phyloP scores from a whole-genome alignment of 2,797 vertebrate species.

The Melanogrammus aeglefinus region DNA sequence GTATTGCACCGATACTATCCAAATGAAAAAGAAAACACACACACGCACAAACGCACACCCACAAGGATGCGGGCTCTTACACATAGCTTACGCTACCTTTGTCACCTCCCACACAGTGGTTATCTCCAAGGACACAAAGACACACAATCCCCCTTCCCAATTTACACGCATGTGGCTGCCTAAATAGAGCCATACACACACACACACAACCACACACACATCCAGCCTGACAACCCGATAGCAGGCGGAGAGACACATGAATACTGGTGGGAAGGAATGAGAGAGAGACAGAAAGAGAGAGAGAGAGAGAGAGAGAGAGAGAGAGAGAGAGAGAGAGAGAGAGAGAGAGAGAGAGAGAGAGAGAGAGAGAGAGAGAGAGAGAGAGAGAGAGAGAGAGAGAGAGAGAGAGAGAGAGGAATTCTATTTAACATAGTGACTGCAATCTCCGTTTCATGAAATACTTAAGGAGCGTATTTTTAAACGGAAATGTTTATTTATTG shows the following conservation, averaged over 20 bases:
- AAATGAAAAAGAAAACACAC: constrained; percentile 20
- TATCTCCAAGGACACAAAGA: constrained; percentile 78
- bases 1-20: constrained; percentile 53
- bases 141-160: constrained; percentile 72
- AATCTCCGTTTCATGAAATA: constrained; percentile 65
- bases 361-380: constrained; percentile 44
- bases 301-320: constrained; percentile 50
- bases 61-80: constrained; percentile 34
- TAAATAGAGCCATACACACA: constrained; percentile 62
- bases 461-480: constrained; percentile 46
- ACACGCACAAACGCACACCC: constrained; percentile 10
- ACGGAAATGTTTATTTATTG: constrained; percentile 26
- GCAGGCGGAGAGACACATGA: no score
- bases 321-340: constrained; percentile 44
- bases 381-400: constrained; percentile 55
- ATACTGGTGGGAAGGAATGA: constrained; percentile 20
- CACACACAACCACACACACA: neutral
- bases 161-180: constrained; percentile 70
- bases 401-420: constrained; percentile 52
- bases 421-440: constrained; percentile 62
- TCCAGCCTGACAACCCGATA: neutral
- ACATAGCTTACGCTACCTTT: constrained; percentile 71
- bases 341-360: constrained; percentile 52
- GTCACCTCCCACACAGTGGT: constrained; percentile 76
- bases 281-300: constrained; percentile 19